These are phyloP conservation scores for Macaca mulatta DNA, from an alignment of 2,113 vertebrate genomes.

Conservation along the genomic window DNA sequence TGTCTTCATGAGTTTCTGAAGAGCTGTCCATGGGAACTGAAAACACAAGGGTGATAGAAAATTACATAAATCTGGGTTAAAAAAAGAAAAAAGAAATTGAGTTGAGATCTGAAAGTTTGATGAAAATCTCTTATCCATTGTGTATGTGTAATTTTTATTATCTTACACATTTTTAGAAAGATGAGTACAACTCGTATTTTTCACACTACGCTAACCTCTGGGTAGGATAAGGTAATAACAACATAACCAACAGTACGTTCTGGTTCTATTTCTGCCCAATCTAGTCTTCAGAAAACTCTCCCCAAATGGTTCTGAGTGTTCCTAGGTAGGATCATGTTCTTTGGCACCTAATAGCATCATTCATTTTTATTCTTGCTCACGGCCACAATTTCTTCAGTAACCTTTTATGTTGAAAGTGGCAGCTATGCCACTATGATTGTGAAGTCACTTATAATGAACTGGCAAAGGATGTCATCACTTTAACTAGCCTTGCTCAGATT, in stretches of 20 bases:
- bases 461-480: background rate
- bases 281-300: background rate
- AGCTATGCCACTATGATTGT: background rate
- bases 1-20: slow-evolving; percentile 52
- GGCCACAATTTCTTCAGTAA: slow-evolving; percentile 8
- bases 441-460: background rate
- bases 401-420: background rate
- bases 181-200: background rate
- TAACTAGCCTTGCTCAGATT: background rate
- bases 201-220: background rate
- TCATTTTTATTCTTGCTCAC: background rate
- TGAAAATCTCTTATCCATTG: slow-evolving; percentile 13
- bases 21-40: background rate
- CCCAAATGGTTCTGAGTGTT: background rate
- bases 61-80: background rate
- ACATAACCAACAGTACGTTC: background rate
- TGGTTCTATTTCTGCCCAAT: background rate
- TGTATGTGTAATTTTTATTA: slow-evolving; percentile 49
- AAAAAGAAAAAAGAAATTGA: background rate
- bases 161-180: background rate
- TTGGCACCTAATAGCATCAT: background rate
- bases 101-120: slow-evolving; percentile 29
- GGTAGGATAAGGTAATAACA: background rate
- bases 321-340: background rate
- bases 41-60: slow-evolving; percentile 47